These are phyloP conservation scores for Cardiocondyla obscurior DNA, from an alignment of 1,140 invertebrate genomes.

Conservation along the genomic window DNA sequence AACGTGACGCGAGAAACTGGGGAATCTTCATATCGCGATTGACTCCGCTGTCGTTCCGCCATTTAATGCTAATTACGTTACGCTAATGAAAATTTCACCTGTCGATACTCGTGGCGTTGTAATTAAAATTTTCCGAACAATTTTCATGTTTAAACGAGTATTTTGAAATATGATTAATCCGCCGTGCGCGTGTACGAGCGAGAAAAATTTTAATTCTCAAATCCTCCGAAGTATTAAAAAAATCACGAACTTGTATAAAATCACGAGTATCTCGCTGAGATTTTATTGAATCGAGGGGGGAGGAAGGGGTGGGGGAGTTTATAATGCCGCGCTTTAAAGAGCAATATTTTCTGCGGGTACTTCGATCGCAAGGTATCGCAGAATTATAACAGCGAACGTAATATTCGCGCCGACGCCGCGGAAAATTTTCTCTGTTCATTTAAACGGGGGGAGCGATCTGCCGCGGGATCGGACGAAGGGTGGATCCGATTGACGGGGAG, in stretches of 20 bases:
- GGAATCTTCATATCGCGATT: background rate
- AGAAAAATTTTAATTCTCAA: background rate
- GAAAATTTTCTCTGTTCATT: constrained; percentile 9
- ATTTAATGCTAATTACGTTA: background rate
- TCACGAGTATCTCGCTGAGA: background rate
- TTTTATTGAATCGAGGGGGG: too few relatives aligned
- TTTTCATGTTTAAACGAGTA: background rate
- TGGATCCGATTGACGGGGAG: constrained; percentile 42
- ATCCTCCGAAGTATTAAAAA: background rate
- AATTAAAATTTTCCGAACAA: constrained; percentile 1
- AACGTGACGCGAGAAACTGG: background rate
- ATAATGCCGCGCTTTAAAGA: background rate
- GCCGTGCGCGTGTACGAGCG: background rate
- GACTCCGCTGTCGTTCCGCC: background rate
- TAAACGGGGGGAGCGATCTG: constrained; percentile 23
- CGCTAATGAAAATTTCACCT: background rate
- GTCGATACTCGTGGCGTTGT: background rate
- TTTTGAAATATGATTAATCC: background rate
- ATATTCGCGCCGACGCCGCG: background rate
- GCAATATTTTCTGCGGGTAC: background rate
- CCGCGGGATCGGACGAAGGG: constrained; percentile 12
- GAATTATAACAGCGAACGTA: background rate
- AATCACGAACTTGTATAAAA: background rate
- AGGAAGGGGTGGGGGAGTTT: background rate
- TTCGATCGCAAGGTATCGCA: background rate